Conservation (phyloP, 2,113 vertebrate genomes). For the Larimichthys crocea region DNA sequence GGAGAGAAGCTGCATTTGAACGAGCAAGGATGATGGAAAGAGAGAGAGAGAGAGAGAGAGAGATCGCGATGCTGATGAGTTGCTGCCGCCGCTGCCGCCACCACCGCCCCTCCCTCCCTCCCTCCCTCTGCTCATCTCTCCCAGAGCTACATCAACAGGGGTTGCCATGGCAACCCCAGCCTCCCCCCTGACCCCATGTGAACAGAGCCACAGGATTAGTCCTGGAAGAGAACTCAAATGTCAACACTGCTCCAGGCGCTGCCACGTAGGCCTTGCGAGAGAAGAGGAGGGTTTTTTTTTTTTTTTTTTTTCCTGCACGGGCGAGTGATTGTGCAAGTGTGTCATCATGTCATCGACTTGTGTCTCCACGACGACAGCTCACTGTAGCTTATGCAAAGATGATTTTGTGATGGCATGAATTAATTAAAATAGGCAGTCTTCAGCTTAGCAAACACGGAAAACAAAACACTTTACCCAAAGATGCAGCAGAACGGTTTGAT, state of each 20-base stretch:
- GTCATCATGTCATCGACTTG: slow-evolving; percentile 24
- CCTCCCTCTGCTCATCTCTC: slow-evolving; percentile 53
- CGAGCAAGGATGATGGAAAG: slow-evolving; percentile 35
- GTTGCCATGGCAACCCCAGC: slow-evolving; percentile 81
- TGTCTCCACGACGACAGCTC: background rate
- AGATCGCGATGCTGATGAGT: slow-evolving; percentile 64
- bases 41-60: slow-evolving; percentile 49
- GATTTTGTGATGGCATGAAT: background rate
- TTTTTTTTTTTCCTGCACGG: slow-evolving; percentile 46
- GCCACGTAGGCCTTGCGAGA: slow-evolving; percentile 73
- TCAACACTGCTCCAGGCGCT: slow-evolving; percentile 75
- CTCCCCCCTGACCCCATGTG: slow-evolving; percentile 78
- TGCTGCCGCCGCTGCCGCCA: background rate
- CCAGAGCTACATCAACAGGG: slow-evolving; percentile 73
- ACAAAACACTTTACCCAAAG: background rate
- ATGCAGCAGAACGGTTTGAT: background rate
- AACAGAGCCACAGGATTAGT: slow-evolving; percentile 81
- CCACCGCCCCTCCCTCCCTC: slow-evolving; percentile 27
- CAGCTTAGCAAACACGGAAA: background rate
- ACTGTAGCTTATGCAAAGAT: background rate
- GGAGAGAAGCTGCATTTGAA: slow-evolving; percentile 31
- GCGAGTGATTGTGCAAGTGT: slow-evolving; percentile 41
- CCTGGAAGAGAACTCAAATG: slow-evolving; percentile 80
- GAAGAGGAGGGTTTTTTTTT: slow-evolving; percentile 37
- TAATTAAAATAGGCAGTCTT: background rate